Conservation (phyloP, 2,888 invertebrate species). For the Cerastis rubricosa region DNA sequence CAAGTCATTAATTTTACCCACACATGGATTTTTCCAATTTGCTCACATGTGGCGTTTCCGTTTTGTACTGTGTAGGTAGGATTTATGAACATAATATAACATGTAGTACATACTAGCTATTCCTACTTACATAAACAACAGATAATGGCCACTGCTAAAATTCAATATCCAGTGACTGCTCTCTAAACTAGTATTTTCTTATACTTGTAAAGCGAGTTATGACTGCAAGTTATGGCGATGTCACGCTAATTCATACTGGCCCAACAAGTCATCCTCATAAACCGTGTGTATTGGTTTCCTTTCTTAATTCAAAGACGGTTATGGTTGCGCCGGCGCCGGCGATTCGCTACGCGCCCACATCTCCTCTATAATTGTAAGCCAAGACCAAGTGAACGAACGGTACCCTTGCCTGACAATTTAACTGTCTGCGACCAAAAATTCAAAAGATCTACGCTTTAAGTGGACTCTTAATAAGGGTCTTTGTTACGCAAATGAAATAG, state of each 20-base stretch:
- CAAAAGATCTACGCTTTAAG: not conserved
- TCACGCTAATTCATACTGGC: conserved; percentile 64
- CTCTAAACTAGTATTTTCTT: conserved; percentile 55
- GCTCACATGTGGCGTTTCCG: conserved; percentile 33
- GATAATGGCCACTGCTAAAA: conserved; percentile 18
- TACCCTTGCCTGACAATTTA: conserved; percentile 62
- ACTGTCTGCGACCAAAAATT: conserved; percentile 63
- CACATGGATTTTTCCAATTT: conserved; percentile 27
- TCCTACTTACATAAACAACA: not conserved
- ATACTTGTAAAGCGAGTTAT: conserved; percentile 51
- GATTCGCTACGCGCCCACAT: conserved; percentile 79
- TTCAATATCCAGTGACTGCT: conserved; percentile 22
- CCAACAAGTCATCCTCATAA: conserved; percentile 66
- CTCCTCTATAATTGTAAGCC: conserved; percentile 73
- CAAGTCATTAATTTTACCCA: conserved; percentile 23
- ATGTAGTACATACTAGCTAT: not conserved
- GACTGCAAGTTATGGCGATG: conserved; percentile 62
- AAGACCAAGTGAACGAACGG: conserved; percentile 72
- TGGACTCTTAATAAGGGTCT: not conserved
- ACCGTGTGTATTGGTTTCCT: conserved; percentile 65
- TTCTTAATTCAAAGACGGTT: conserved; percentile 73
- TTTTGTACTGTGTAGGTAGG: conserved; percentile 33
- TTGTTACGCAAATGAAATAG: not conserved
- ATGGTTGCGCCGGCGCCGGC: conserved; percentile 77
- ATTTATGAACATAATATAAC: conserved; percentile 22